Percentiles rank a stretch among this genome's conserved stretches.
These are phyloP conservation scores for Drosophila setifemur DNA, from an alignment of 1,140 invertebrate genomes.

Conservation along the genomic window DNA sequence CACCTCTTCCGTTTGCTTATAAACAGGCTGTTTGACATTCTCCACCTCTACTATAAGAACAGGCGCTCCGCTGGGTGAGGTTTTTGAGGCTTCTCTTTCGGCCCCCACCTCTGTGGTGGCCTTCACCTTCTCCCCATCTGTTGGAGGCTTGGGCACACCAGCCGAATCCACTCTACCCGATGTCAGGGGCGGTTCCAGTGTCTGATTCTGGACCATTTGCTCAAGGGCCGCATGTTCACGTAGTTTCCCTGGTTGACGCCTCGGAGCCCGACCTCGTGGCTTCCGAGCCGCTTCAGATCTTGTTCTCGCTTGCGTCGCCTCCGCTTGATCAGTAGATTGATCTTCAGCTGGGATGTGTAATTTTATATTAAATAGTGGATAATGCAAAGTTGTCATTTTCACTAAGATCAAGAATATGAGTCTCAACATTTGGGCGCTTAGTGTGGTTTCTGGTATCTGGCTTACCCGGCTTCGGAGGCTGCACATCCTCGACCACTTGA, in stretches of 20 bases:
- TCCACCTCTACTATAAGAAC: slow-evolving; percentile 97
- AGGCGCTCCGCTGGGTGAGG: slow-evolving; percentile 62
- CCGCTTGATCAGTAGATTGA: slow-evolving; percentile 50
- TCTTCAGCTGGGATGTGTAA: slow-evolving; percentile 82
- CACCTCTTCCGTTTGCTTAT: slow-evolving; percentile 96
- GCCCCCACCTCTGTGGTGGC: not conserved
- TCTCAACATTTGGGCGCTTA: slow-evolving; percentile 49
- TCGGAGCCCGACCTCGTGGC: slow-evolving; percentile 65
- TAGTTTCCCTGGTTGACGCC: slow-evolving; percentile 17
- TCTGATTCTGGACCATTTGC: slow-evolving; percentile 36
- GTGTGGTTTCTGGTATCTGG: slow-evolving; percentile 1
- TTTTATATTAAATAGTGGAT: slow-evolving; percentile 82
- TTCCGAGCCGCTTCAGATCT: slow-evolving; percentile 80
- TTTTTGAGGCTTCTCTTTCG: slow-evolving; percentile 56
- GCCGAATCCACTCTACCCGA: slow-evolving; percentile 30
- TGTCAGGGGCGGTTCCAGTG: slow-evolving; percentile 41
- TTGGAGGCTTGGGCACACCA: not conserved
- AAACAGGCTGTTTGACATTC: slow-evolving; percentile 95
- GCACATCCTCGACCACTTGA: slow-evolving; percentile 88
- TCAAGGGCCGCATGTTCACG: slow-evolving; percentile 24
- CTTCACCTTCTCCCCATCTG: not conserved
- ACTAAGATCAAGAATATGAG: slow-evolving; percentile 64
- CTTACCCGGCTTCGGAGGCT: slow-evolving; percentile 82
- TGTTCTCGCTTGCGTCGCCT: not conserved
- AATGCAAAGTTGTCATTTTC: slow-evolving; percentile 82